Conservation (phyloP, 2,797 vertebrate genomes). For the Spinus olivaceus region DNA sequence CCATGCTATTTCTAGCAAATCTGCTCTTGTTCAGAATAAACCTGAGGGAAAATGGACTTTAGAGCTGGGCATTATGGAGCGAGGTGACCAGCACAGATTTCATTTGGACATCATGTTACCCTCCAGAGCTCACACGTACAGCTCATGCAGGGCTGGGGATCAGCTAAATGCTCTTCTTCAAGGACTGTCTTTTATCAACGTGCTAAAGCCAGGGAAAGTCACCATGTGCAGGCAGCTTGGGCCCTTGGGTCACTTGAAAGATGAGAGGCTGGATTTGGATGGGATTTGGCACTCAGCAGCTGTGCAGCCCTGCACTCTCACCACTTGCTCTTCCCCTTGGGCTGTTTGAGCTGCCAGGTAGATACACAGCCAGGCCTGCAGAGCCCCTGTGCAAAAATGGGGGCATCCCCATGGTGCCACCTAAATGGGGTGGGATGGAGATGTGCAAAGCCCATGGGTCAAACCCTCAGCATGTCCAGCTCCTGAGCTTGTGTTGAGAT, state of each 20-base stretch:
- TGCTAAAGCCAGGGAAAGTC: neutral
- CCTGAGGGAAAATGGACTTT: neutral
- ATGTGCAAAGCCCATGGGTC: fast-evolving
- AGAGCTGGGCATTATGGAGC: neutral
- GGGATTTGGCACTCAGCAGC: neutral
- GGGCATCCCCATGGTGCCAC: neutral
- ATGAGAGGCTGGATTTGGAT: neutral
- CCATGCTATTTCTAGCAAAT: neutral
- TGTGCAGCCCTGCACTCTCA: neutral
- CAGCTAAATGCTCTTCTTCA: neutral
- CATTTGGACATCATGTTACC: neutral
- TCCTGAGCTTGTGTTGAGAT: neutral
- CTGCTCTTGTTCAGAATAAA: neutral
- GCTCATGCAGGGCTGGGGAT: neutral
- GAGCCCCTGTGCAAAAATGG: neutral
- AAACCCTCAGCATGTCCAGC: neutral
- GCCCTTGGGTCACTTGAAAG: neutral
- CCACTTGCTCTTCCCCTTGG: neutral
- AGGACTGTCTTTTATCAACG: neutral
- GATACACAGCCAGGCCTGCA: fast-evolving
- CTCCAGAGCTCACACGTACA: neutral
- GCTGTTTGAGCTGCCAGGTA: neutral
- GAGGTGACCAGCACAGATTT: neutral
- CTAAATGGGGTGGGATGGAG: neutral
- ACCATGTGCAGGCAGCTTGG: fast-evolving